Evolutionary conservation across 2,113 vertebrate genomes (phyloP).

Genomic region (Clarias magur): DNA sequence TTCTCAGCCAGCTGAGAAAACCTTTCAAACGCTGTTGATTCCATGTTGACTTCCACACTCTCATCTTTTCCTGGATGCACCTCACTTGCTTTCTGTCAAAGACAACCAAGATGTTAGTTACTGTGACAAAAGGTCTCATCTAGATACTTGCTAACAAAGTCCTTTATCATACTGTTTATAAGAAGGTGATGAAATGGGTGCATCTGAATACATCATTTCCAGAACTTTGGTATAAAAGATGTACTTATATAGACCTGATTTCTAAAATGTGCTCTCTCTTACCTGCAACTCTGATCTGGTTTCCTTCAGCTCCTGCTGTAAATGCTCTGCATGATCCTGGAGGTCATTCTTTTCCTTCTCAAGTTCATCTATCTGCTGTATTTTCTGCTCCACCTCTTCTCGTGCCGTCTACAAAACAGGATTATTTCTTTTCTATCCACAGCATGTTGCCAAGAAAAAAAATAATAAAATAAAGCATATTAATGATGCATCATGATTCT

Average conservation of each 20-base stretch:
- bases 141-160: neutral
- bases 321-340: conserved; percentile 27
- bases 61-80: conserved; percentile 58
- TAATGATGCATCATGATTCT: no score
- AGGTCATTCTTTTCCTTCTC: conserved; percentile 43
- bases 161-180: neutral
- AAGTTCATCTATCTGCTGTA: conserved; percentile 32
- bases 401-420: conserved; percentile 38
- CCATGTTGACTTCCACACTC: conserved; percentile 60
- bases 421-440: neutral
- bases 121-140: neutral
- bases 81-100: conserved; percentile 68
- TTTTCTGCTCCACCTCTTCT: conserved; percentile 33
- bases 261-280: neutral
- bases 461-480: no score
- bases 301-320: conserved; percentile 40
- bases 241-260: no score
- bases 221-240: neutral
- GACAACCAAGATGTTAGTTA: neutral
- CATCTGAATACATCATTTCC: neutral
- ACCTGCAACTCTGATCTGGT: conserved; percentile 50
- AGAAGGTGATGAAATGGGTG: neutral
- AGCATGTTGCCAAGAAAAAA: neutral
- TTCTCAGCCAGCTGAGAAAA: conserved; percentile 65
- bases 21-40: conserved; percentile 57